A percentile compares a stretch with the other conserved stretches of the same genome.
phyloP scores from a whole-genome alignment of 1,140 invertebrate species.

The Ceratosolen solmsi region DNA sequence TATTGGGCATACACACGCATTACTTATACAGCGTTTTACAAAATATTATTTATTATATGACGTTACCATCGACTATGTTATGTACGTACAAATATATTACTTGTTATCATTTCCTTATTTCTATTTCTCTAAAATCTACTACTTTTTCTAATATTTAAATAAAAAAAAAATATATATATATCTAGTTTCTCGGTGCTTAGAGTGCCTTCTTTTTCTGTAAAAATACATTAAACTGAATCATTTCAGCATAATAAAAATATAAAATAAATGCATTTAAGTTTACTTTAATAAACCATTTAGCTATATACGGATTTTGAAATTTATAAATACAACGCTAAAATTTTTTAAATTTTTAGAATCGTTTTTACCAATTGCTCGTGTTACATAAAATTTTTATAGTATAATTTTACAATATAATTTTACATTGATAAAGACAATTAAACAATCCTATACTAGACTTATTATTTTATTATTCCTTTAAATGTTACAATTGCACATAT shows the following conservation, averaged over 20 bases:
- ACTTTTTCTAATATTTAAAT: slow-evolving; percentile 31
- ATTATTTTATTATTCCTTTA: no score
- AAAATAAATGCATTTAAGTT: neutral
- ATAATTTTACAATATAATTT: no score
- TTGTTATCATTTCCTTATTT: slow-evolving; percentile 65
- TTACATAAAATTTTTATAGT: neutral
- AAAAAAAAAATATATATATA: slow-evolving; percentile 8
- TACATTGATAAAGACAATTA: neutral
- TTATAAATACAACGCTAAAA: no score
- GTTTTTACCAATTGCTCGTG: no score
- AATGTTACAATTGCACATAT: no score
- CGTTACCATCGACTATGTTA: slow-evolving; percentile 65
- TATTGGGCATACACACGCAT: slow-evolving; percentile 60
- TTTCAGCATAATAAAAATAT: slow-evolving; percentile 42
- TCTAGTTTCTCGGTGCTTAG: slow-evolving; percentile 32
- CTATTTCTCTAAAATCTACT: slow-evolving; percentile 51
- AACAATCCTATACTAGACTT: no score
- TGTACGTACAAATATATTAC: slow-evolving; percentile 58
- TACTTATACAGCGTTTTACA: slow-evolving; percentile 56
- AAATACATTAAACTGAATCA: slow-evolving; percentile 41
- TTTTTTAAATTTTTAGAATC: no score
- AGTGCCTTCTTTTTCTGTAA: slow-evolving; percentile 32
- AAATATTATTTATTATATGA: slow-evolving; percentile 68
- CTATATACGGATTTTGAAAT: no score
- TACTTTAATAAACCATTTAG: neutral